A percentile compares a stretch with the other conserved stretches of the same genome.
Conservation (phyloP, 2,797 vertebrate species). For the Coregonus suidteri region DNA sequence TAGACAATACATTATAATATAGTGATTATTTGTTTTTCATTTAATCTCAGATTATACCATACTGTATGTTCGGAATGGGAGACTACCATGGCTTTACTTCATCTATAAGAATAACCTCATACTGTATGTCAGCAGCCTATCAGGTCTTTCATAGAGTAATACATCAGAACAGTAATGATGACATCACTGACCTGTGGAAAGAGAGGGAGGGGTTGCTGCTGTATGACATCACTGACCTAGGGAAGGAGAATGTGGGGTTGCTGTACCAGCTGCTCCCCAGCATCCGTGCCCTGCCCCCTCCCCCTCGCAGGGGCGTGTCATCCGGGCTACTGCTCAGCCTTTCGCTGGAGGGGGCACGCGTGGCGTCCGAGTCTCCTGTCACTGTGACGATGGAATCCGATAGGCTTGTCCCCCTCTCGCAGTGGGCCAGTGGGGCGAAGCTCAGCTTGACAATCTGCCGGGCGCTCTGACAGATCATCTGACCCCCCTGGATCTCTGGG, state of each 20-base stretch:
- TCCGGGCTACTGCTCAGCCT: conserved; percentile 78
- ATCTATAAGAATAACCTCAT: not conserved
- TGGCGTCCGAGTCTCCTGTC: conserved; percentile 78
- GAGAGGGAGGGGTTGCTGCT: conserved; percentile 66
- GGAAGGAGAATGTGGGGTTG: conserved; percentile 64
- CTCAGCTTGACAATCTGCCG: conserved; percentile 85
- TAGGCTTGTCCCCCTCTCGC: conserved; percentile 78
- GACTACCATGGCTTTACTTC: not conserved
- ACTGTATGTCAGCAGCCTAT: not conserved
- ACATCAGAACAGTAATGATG: not conserved
- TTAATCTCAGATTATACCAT: not conserved
- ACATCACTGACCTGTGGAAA: conserved; percentile 64
- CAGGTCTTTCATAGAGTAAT: not conserved
- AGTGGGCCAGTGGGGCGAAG: conserved; percentile 87
- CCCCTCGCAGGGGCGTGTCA: conserved; percentile 56
- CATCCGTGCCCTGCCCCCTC: conserved; percentile 34
- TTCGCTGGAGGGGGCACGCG: conserved; percentile 79
- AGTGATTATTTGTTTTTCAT: not conserved
- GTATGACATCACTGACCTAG: conserved; percentile 57
- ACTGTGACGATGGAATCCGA: conserved; percentile 72
- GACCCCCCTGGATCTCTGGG: conserved; percentile 81
- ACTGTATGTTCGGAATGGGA: not conserved
- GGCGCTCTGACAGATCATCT: conserved; percentile 77
- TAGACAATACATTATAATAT: not conserved
- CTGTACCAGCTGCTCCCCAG: conserved; percentile 75